Evolutionary conservation across 64 coral and sea anemone species (phyloP), one percentile per base, ranked within the genome.

Genomic region (Montipora sp.): DNA sequence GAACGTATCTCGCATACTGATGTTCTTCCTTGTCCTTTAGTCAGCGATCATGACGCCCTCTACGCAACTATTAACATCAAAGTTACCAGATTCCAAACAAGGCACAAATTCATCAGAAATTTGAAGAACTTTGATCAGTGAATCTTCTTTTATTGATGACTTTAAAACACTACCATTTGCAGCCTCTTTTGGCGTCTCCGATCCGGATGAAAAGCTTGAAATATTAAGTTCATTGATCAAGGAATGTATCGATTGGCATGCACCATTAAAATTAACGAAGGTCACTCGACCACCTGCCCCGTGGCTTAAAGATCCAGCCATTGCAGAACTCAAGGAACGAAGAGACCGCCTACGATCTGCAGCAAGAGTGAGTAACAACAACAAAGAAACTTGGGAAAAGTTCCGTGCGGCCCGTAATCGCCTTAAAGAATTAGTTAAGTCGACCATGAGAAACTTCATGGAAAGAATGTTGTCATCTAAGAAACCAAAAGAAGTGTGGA

Each of bases 401-500:
- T 80, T 80, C 78, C 21, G 78, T 80, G 78, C 78, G 78, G 50
- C 78, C 50, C 78, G 19, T 80, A 80, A 58, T 55, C 48, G 78
- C 78, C 78, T 80, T 80, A 80, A 80, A 80, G 78, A 80, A 80
- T 80, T 50, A 78, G 51, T 78, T 80, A 80, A 80, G 78, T 80
- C 78, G 22, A 80, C 19, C 50, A 53, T 8, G 78, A 59, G 78
- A 80, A 80, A 59, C 20, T 80, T 80, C 78, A 80, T 80, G 78
- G 78, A 80, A 80, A 80, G 50, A 80, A 58, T 80, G 18, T 80
- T 55, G 51, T 80, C 51, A 80, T 55, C 78, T 80, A 86, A 72
- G 71, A 87, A 72, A 87, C 46, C 74, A 13, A 76, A 86, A 86
- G 83, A 86, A 67, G 83, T 86, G 58, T 86, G 83, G 83, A 86